Conservation (phyloP, 2,888 invertebrate genomes). For the Nipponacmea schrenckii region DNA sequence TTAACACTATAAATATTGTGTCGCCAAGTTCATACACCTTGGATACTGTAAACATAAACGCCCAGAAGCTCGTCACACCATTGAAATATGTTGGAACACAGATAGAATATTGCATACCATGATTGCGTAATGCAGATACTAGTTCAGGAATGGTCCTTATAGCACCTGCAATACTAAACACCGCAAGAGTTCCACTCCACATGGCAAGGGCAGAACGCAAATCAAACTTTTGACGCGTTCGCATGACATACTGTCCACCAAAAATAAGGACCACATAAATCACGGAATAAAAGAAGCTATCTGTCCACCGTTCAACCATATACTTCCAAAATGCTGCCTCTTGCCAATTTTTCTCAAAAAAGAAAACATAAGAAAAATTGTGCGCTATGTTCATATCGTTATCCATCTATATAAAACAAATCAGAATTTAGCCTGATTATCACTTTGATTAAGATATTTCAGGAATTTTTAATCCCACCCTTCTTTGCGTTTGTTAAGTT, state of each 20-base stretch:
- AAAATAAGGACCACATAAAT: constrained; percentile 92
- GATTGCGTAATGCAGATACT: constrained; percentile 84
- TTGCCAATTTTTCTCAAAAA: constrained; percentile 94
- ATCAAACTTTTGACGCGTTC: constrained; percentile 88
- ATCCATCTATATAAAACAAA: neutral
- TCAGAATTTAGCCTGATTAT: neutral
- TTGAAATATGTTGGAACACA: constrained; percentile 75
- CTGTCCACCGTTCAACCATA: constrained; percentile 97
- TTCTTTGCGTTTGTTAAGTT: neutral
- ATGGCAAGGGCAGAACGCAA: constrained; percentile 85
- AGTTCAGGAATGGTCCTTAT: constrained; percentile 91
- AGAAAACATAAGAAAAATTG: constrained; percentile 77
- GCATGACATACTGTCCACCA: constrained; percentile 93
- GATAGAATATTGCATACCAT: constrained; percentile 94
- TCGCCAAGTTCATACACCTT: constrained; percentile 91
- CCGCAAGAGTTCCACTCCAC: constrained; percentile 92
- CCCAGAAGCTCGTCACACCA: constrained; percentile 96
- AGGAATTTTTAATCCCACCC: too few relatives aligned
- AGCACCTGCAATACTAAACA: constrained; percentile 92
- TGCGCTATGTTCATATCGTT: constrained; percentile 33
- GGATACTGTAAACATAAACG: constrained; percentile 94
- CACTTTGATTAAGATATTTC: neutral
- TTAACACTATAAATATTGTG: constrained; percentile 68
- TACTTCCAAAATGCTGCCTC: constrained; percentile 88
- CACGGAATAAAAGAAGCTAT: constrained; percentile 82